Evolutionary conservation across 1,140 invertebrate genomes (phyloP), one percentile per base, ranked within the genome.

Genomic region (Matsumurasca onukii): DNA sequence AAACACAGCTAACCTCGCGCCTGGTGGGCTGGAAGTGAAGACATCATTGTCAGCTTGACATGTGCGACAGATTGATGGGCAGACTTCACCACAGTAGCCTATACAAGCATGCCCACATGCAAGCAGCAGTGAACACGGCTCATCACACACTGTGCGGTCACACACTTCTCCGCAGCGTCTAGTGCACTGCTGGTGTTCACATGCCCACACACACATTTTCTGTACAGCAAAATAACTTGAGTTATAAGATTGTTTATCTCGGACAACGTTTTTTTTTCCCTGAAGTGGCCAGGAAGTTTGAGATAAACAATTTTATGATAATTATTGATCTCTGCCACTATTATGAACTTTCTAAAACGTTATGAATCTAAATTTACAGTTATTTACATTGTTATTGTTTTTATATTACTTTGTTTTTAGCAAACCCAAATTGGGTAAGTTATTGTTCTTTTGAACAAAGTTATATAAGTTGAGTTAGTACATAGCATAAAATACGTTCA

Each of bases 101-200:
- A 51, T 51, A 20, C 49, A 51, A 20, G 49, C 3, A 22, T 51
- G 49, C n/a, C n/a, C 49, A 51, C 49, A 51, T 17, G n/a, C 49
- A 17, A 51, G n/a, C 49, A 51, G 3, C 3, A 3, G 49, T 3
- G 49, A 22, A n/a, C 49, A 51, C 5, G 49, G 49, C 49, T 3
- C 49, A 51, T 20, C 17, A 20, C 49, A 51, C 24, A 22, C 17
- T 20, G n/a, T 17, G 5, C 49, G 49, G 49, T 51, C n/a, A 20
- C 49, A 51, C 49, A 12, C n/a, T 5, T 51, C 49, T 22, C 49
- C n/a, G 24, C 49, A 51, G n/a, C 49, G n/a, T 22, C 49, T 5
- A 5, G n/a, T 20, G 24, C 49, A 51, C n/a, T 51, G 3, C 3
- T 9, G n/a, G 49, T 51, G 49, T n/a, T 51, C 49, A 51, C 49